These are phyloP conservation scores for Smutsia gigantea DNA, from an alignment of 2,797 vertebrate genomes.

Conservation along the genomic window DNA sequence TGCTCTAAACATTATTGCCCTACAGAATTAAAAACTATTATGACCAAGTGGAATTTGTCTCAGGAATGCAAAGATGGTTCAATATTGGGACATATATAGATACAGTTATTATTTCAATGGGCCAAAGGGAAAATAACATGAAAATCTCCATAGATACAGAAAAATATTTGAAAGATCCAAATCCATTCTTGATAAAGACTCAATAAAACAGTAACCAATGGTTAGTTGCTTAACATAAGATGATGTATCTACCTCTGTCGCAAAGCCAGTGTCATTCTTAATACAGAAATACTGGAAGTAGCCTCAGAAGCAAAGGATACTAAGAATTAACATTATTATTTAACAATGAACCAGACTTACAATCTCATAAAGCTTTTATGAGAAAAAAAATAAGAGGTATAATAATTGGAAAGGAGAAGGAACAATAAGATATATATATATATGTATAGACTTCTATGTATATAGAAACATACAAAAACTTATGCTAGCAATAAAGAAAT, in stretches of 20 bases:
- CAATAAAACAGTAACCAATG: not conserved
- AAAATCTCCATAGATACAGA: not conserved
- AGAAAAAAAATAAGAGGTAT: not conserved
- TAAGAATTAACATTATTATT: conserved; percentile 31
- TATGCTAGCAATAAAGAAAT: conserved; percentile 22
- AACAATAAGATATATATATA: conserved; percentile 30
- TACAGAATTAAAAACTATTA: conserved; percentile 38
- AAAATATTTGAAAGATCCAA: conserved; percentile 11
- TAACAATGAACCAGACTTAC: not conserved
- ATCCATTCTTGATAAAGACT: not conserved
- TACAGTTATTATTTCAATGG: not conserved
- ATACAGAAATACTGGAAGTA: not conserved
- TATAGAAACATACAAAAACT: not conserved
- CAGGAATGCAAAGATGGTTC: not conserved
- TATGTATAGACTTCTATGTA: not conserved
- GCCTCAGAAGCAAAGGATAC: not conserved
- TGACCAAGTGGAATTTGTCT: conserved; percentile 8
- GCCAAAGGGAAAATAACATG: not conserved
- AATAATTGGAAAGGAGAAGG: conserved; percentile 32
- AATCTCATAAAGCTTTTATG: conserved; percentile 36
- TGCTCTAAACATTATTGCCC: conserved; percentile 7
- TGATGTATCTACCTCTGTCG: not conserved
- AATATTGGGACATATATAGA: not conserved
- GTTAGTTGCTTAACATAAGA: not conserved
- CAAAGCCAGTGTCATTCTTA: not conserved